Percentiles rank a stretch among this genome's conserved stretches.
Conservation (phyloP, 2,797 vertebrate species). For the Siniperca scherzeri region DNA sequence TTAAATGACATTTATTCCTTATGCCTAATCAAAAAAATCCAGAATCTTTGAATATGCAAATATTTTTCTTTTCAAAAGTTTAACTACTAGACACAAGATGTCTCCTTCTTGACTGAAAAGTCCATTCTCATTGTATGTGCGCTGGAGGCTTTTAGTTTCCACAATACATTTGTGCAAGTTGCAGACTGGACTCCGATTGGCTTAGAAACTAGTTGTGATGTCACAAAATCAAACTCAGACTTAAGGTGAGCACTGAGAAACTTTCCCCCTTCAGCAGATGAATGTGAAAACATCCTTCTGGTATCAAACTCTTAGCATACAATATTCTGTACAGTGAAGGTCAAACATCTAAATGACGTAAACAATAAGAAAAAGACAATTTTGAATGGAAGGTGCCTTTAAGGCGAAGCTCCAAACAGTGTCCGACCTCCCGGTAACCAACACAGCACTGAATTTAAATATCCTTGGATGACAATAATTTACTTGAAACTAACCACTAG, state of each 20-base stretch:
- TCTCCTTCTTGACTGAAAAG: background rate
- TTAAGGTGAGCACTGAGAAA: background rate
- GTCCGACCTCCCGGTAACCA: constrained; percentile 1
- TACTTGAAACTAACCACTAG: background rate
- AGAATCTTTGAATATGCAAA: background rate
- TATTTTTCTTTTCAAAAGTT: background rate
- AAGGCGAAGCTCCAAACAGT: background rate
- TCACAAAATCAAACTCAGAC: background rate
- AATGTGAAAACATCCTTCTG: background rate
- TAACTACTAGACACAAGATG: background rate
- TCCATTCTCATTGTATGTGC: background rate
- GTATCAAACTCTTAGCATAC: background rate
- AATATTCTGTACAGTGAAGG: background rate
- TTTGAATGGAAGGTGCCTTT: background rate
- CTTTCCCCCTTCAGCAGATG: background rate
- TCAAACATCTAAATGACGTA: background rate
- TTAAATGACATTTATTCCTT: background rate
- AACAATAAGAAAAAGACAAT: background rate
- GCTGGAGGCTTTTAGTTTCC: background rate
- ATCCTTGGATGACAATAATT: background rate
- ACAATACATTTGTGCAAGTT: background rate
- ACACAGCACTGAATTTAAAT: background rate
- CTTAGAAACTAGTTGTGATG: background rate
- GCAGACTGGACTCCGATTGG: background rate
- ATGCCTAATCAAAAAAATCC: background rate